Evolutionary conservation across 2,113 vertebrate genomes (phyloP), one percentile per base, ranked within the genome.

Genomic region (Grammomys surdaster): DNA sequence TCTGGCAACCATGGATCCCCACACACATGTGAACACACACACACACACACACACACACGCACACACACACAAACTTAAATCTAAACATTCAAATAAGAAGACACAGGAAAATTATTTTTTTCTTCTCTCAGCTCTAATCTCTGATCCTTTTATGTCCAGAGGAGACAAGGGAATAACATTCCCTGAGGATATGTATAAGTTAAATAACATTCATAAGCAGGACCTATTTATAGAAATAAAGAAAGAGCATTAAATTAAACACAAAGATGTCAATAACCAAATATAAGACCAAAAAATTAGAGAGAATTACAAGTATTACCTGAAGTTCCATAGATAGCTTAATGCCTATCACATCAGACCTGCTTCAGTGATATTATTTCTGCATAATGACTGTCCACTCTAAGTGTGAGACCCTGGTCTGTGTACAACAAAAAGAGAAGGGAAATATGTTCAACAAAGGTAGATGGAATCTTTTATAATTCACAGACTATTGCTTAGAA

Each of bases 281-380:
- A 63, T 97, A 82, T 81, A 0, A 63, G 31, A 91, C 0, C 48
- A 58, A n/a, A 14, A 56, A 85, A 5, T 5, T 85, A 94, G 89
- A 77, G 76, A 96, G 58, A 97, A 54, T 93, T 72, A 7, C 20
- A 97, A 70, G 33, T 91, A 87, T 73, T 5, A 96, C 73, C 24
- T 96, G 65, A n/a, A 89, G 24, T 10, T 46, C 88, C 63, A 78
- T 51, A 94, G 78, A 88, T 1, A 75, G 75, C 11, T 82, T 20
- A 36, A 91, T n/a, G 31, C 75, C 65, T 33, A 14, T 95, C 91
- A 77, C n/a, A 88, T 54, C n/a, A 92, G 76, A 88, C 88, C 54
- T 93, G 16, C 46, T 90, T 96, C 67, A 11, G 73, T 93, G 19
- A 69, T 16, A 1, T 16, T 43, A 76, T 95, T 97, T 93, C 2